Base-by-base conservation (phyloP, 2,888 invertebrate species). In the Cheilosia grossa region DNA sequence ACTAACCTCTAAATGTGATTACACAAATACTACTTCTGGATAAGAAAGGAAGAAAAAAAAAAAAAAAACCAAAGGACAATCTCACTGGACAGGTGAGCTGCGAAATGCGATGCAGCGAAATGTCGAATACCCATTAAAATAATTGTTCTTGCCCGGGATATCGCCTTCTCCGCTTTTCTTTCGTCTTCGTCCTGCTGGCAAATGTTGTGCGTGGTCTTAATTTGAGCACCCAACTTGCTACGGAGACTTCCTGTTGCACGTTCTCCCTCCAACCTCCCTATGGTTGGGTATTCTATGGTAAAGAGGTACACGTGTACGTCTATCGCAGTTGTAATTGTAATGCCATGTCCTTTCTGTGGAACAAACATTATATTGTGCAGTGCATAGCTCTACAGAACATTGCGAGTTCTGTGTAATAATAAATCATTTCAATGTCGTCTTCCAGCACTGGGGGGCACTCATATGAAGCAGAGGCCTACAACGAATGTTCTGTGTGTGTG, bases 81-180 rank as follows among this genome's bases (percentile, higher is more conserved):
- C 61, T 47, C 33, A 40, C 56, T 66, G 66, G 64, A 75, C 67
- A 66, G 30, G 59, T 61, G n/a, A 19, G 70, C 19, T 66, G 24
- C n/a, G 44, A 69, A 63, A 78, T 9, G 30, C 30, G 30, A 70
- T 69, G 69, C 63, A 78, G 59, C 69, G 53, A 88, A 88, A 90
- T 90, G 89, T 90, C 89, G 90, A 90, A 90, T 90, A 89, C 91
- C 89, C 91, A 91, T 91, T 91, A 91, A 91, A 90, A 91, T 91
- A 91, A 91, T 91, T 91, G 90, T 90, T 88, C 89, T 37, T 61
- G 44, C 42, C 19, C 61, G 47, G 7, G 54, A 47, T 33, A 54
- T 53, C 40, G 27, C 24, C 33, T n/a, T 21, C 56, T 2, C 4
- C 37, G 33, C 21, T 21, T 24, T 49, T 9, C 2, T 19, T 19